A percentile compares a stretch with the other conserved stretches of the same genome.
Evolutionary conservation across 2,797 vertebrate genomes (phyloP).

Genomic region (Scleropages formosus): DNA sequence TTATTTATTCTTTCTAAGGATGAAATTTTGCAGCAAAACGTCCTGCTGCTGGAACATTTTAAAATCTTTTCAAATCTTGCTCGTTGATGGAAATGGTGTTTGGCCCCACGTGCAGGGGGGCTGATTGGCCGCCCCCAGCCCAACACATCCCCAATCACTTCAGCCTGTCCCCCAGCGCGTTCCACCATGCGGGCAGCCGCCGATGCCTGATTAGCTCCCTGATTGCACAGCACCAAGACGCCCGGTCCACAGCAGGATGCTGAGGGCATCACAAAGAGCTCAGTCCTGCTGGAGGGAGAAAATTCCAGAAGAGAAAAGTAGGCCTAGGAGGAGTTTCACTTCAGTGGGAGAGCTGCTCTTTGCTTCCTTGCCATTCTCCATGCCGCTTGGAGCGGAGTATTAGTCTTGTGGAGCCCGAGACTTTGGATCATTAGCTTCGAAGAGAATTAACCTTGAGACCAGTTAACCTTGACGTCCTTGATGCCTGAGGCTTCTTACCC

Average conservation of each 20-base stretch:
- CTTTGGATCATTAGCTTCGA: no score
- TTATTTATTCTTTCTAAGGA: background rate
- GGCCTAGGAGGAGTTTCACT: background rate
- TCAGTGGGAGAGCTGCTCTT: background rate
- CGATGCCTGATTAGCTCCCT: conserved; percentile 36
- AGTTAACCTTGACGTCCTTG: no score
- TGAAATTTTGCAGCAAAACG: background rate
- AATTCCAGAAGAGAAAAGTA: background rate
- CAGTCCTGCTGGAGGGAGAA: background rate
- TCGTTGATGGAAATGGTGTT: background rate
- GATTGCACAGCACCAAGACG: conserved; percentile 32
- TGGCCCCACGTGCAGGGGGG: conserved; percentile 11
- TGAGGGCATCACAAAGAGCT: background rate
- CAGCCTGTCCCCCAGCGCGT: conserved; percentile 23
- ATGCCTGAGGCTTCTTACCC: no score
- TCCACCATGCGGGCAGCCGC: conserved; percentile 28
- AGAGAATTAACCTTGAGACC: no score
- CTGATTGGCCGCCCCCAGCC: conserved; percentile 32
- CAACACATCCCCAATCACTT: conserved; percentile 39
- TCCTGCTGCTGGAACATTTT: background rate
- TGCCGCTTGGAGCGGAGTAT: no score
- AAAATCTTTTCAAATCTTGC: background rate
- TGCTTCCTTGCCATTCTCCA: no score
- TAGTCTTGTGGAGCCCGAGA: no score
- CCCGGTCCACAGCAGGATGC: conserved; percentile 27